Conservation (phyloP, 2,888 invertebrate genomes). For the Myopa testacea region DNA sequence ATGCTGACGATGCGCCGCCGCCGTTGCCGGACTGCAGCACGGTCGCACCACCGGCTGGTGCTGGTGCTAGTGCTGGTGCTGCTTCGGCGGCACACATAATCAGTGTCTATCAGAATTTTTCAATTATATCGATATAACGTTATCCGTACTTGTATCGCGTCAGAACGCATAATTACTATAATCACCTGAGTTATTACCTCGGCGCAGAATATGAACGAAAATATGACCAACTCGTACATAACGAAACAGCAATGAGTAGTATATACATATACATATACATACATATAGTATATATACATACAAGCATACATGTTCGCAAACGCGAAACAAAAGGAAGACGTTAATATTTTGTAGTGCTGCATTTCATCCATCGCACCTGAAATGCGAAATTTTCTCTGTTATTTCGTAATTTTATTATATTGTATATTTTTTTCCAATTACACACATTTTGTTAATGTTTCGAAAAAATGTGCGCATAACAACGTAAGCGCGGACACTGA, state of each 20-base stretch:
- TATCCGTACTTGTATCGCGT: constrained; percentile 68
- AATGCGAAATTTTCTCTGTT: constrained; percentile 27
- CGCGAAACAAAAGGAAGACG: background rate
- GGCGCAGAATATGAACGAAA: constrained; percentile 52
- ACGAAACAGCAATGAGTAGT: constrained; percentile 9
- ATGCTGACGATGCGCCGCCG: background rate
- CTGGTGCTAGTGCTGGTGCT: background rate
- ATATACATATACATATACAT: background rate
- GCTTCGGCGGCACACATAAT: constrained; percentile 58
- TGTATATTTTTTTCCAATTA: constrained; percentile 17
- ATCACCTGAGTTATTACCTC: constrained; percentile 70
- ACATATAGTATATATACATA: too few relatives aligned
- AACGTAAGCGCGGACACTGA: constrained; percentile 2
- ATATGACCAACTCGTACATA: constrained; percentile 24
- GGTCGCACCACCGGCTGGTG: background rate
- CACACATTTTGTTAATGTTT: constrained; percentile 29
- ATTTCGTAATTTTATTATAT: constrained; percentile 33
- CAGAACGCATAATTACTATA: constrained; percentile 69
- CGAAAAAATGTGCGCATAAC: background rate
- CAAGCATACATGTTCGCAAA: background rate
- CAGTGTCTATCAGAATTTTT: constrained; percentile 70
- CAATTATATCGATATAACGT: constrained; percentile 70
- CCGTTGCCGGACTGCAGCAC: background rate
- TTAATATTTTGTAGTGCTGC: background rate
- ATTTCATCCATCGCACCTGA: constrained; percentile 23